A percentile compares a stretch with the other conserved stretches of the same genome.
These are phyloP conservation scores for Nycticorax nycticorax DNA, from an alignment of 2,113 vertebrate genomes.

Conservation along the genomic window DNA sequence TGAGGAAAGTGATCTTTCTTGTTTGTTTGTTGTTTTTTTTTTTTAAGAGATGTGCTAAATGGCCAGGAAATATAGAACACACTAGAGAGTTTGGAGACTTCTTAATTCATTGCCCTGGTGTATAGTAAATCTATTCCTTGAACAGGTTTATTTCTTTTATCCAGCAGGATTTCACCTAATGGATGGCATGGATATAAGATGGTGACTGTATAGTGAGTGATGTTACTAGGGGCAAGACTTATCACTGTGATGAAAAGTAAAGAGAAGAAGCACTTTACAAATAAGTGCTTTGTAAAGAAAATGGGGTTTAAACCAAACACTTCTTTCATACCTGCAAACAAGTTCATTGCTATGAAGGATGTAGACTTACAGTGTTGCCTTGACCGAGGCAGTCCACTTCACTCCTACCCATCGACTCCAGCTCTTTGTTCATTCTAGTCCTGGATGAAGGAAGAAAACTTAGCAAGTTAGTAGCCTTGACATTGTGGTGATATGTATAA, in stretches of 20 bases:
- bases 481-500: neutral
- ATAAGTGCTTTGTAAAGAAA: neutral
- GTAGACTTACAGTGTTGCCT: neutral
- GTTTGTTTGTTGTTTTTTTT: slow-evolving; percentile 28
- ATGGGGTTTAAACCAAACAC: neutral
- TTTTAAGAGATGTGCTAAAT: slow-evolving; percentile 52
- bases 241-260: slow-evolving; percentile 36
- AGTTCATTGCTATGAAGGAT: neutral
- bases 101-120: slow-evolving; percentile 45
- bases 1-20: slow-evolving; percentile 30
- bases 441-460: neutral
- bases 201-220: slow-evolving; percentile 31
- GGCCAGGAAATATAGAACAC: slow-evolving; percentile 42
- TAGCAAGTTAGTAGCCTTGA: neutral
- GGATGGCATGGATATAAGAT: slow-evolving; percentile 39
- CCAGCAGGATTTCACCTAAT: slow-evolving; percentile 50
- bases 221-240: slow-evolving; percentile 11
- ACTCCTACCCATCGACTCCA: neutral
- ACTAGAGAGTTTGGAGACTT: slow-evolving; percentile 19
- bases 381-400: neutral
- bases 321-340: neutral
- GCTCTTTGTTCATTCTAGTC: neutral
- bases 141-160: slow-evolving; percentile 70
- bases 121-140: slow-evolving; percentile 60
- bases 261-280: slow-evolving; percentile 5